These are phyloP conservation scores for Pitta sordida DNA, from an alignment of 2,113 vertebrate genomes.

Conservation along the genomic window DNA sequence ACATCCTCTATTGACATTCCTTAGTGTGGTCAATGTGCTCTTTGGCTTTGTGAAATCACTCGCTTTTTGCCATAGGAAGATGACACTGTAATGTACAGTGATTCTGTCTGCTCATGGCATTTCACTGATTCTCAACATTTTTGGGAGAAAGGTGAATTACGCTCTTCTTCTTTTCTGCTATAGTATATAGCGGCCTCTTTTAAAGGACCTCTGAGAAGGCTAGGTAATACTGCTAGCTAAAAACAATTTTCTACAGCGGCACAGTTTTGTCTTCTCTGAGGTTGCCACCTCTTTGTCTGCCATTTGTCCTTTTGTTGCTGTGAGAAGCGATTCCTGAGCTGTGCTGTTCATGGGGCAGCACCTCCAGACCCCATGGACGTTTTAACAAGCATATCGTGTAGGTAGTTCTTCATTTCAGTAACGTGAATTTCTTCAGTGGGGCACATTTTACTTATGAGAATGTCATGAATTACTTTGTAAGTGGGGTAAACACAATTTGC, in stretches of 20 bases:
- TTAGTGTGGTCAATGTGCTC: neutral
- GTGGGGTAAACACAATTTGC: neutral
- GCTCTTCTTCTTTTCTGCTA: neutral
- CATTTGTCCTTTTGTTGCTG: rapidly evolving
- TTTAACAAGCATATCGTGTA: neutral
- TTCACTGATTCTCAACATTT: neutral
- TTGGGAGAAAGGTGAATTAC: neutral
- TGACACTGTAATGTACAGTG: neutral
- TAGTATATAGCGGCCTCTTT: neutral
- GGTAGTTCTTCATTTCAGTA: neutral
- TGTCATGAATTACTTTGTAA: neutral
- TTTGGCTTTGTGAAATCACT: neutral
- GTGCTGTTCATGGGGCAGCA: neutral
- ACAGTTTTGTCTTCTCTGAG: neutral
- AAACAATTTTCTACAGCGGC: neutral
- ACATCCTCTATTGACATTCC: neutral
- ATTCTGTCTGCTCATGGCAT: neutral
- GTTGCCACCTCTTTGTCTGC: neutral
- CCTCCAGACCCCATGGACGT: neutral
- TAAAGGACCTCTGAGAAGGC: neutral
- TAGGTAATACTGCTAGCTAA: neutral
- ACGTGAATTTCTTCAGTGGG: neutral
- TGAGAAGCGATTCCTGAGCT: neutral
- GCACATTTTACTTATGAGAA: neutral
- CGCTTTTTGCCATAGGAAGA: neutral